Percentiles rank a stretch among this genome's conserved stretches.
Evolutionary conservation across 2,113 vertebrate species (phyloP).

Genomic region (Catharus minimus): DNA sequence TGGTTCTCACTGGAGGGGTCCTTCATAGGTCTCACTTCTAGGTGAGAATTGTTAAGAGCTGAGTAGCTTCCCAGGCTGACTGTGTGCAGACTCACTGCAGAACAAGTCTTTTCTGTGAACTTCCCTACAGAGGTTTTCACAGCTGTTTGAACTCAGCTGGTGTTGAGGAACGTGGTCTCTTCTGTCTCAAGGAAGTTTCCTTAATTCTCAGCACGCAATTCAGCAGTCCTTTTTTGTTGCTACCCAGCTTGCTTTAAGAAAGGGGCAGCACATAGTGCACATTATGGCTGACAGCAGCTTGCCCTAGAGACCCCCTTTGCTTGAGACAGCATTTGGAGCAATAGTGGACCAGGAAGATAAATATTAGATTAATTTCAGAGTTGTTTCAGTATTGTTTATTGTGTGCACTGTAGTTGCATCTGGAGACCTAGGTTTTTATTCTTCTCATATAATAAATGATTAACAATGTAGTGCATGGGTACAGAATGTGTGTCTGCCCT

Average conservation of each 20-base stretch:
- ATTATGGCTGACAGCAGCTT: not conserved
- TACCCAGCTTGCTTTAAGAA: not conserved
- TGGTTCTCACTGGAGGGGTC: not conserved
- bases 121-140: not conserved
- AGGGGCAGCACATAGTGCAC: not conserved
- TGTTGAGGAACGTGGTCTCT: not conserved
- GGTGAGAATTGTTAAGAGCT: fast-evolving
- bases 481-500: not conserved
- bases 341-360: not conserved
- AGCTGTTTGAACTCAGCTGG: not conserved
- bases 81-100: not conserved
- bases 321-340: not conserved
- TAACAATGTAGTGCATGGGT: not conserved
- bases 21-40: fast-evolving
- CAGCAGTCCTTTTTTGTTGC: not conserved
- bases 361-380: not conserved
- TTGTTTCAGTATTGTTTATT: not conserved
- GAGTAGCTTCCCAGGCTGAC: not conserved
- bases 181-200: not conserved
- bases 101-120: not conserved
- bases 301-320: not conserved
- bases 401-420: not conserved
- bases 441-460: not conserved
- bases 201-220: not conserved
- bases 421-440: not conserved